Conservation (phyloP, 2,888 invertebrate species). For the Drosophila histrio region DNA sequence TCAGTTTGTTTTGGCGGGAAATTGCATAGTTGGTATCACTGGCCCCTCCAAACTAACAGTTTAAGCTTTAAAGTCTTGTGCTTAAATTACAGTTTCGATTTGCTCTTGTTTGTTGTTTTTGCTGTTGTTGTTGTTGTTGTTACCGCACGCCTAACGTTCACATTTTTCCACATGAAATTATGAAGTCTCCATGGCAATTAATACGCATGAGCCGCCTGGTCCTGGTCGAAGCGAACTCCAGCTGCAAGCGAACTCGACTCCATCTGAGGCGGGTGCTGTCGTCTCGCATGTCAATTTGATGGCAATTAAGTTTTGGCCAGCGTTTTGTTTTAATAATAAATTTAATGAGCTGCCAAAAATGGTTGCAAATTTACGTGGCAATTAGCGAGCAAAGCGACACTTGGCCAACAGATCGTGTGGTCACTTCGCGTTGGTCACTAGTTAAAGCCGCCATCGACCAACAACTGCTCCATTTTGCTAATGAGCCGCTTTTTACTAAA, state of each 20-base stretch:
- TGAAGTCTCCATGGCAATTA: conserved; percentile 78
- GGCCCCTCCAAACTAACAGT: background rate
- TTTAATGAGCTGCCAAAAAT: conserved; percentile 82
- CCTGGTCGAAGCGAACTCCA: background rate
- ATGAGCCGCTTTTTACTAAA: conserved; percentile 47
- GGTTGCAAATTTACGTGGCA: conserved; percentile 80
- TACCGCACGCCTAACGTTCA: conserved; percentile 70
- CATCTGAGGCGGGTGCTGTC: conserved; percentile 68
- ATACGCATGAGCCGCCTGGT: conserved; percentile 62
- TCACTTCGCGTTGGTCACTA: conserved; percentile 14
- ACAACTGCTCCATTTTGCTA: conserved; percentile 69
- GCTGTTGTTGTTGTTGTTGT: conserved; percentile 35
- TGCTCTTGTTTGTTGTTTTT: conserved; percentile 18
- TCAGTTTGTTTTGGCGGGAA: background rate
- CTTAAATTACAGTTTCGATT: conserved; percentile 63
- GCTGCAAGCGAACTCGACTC: conserved; percentile 21
- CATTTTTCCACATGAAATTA: conserved; percentile 78
- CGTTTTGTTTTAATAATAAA: conserved; percentile 76
- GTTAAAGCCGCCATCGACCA: too few relatives aligned
- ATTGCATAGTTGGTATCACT: background rate
- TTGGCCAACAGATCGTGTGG: conserved; percentile 70
- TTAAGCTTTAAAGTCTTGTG: conserved; percentile 50
- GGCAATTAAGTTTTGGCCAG: conserved; percentile 72
- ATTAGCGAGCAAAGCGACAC: conserved; percentile 74
- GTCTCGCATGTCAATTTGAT: conserved; percentile 80